Evolutionary conservation across 2,113 vertebrate genomes (phyloP).

Genomic region (Nothocercus julius): DNA sequence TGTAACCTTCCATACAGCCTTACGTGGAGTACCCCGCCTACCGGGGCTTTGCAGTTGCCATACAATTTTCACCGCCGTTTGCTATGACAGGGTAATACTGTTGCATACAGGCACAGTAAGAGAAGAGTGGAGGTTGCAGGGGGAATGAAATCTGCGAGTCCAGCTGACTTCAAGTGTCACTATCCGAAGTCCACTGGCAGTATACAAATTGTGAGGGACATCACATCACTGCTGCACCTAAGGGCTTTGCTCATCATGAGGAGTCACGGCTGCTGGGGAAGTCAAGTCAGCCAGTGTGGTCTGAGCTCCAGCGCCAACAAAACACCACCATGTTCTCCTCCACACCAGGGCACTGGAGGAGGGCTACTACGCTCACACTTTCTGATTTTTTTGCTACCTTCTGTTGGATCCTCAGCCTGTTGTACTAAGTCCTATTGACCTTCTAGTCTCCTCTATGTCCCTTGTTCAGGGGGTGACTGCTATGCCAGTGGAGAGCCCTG

Average conservation of each 20-base stretch:
- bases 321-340: neutral
- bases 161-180: neutral
- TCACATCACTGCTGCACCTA: accelerated
- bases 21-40: accelerated
- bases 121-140: neutral
- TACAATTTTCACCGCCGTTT: accelerated
- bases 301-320: neutral
- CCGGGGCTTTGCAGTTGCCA: neutral
- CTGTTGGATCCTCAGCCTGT: neutral
- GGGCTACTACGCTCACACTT: accelerated
- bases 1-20: accelerated
- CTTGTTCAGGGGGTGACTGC: neutral
- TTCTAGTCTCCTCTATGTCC: neutral
- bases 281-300: neutral
- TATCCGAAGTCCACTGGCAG: neutral
- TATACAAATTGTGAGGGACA: neutral
- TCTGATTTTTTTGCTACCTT: neutral
- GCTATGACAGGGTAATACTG: neutral
- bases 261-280: neutral
- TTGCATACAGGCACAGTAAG: neutral
- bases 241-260: neutral
- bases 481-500: neutral
- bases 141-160: neutral
- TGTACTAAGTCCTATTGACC: neutral
- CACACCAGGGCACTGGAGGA: accelerated